These are phyloP conservation scores for Formica aserva DNA, from an alignment of 2,888 invertebrate genomes.

Conservation along the genomic window DNA sequence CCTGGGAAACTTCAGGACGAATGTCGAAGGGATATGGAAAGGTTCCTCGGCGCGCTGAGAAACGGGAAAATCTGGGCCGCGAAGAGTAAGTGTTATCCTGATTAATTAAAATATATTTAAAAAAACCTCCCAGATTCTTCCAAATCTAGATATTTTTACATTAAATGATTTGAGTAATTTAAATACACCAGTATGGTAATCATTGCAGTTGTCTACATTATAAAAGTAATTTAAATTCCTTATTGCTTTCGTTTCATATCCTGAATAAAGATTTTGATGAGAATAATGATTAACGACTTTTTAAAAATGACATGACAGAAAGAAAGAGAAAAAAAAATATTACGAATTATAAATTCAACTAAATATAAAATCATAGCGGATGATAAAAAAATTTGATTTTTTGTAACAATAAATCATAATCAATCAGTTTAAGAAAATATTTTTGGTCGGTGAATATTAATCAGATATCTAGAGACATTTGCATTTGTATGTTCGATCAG, in stretches of 20 bases:
- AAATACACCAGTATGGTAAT: neutral
- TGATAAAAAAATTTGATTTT: neutral
- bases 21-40: conserved; percentile 87
- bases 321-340: neutral
- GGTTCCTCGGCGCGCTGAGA: conserved; percentile 87
- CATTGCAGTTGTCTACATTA: neutral
- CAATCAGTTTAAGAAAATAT: neutral
- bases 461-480: neutral
- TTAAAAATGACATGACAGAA: neutral
- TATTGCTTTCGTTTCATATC: neutral
- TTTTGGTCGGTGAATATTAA: neutral
- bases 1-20: conserved; percentile 87
- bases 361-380: neutral
- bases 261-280: neutral
- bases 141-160: neutral
- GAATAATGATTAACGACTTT: neutral
- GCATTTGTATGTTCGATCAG: conserved; percentile 1
- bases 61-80: conserved; percentile 91
- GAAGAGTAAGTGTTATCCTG: conserved; percentile 91
- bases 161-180: neutral
- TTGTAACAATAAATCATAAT: neutral
- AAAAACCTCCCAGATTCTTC: neutral
- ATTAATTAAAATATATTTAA: neutral
- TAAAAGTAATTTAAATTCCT: neutral
- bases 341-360: neutral